Percentiles rank a stretch among this genome's conserved stretches.
Evolutionary conservation across 2,113 vertebrate species (phyloP).

Genomic region (Menura novaehollandiae): DNA sequence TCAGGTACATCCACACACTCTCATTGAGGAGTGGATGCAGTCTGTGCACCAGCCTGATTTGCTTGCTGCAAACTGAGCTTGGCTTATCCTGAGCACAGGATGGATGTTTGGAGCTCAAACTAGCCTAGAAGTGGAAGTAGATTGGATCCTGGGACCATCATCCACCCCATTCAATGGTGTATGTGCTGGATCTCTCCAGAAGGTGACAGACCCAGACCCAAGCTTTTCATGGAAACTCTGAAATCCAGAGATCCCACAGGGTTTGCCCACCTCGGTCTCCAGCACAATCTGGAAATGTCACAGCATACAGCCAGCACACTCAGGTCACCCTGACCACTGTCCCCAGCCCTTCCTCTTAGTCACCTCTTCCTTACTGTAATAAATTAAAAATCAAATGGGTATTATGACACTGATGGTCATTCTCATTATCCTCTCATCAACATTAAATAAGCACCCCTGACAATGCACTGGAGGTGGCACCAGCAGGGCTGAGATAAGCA

Average conservation of each 20-base stretch:
- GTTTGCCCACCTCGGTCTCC: background rate
- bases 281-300: background rate
- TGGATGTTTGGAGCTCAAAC: background rate
- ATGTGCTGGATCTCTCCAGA: background rate
- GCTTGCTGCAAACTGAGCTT: background rate
- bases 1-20: rapidly evolving
- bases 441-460: background rate
- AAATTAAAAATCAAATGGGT: background rate
- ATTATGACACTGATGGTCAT: background rate
- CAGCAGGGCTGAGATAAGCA: slow-evolving; percentile 3
- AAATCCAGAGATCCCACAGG: background rate
- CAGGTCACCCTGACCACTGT: background rate
- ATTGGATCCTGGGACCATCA: background rate
- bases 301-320: background rate
- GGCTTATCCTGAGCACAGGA: background rate
- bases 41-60: background rate
- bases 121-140: background rate
- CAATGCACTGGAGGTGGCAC: background rate
- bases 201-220: background rate
- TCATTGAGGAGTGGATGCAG: rapidly evolving
- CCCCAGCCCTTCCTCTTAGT: slow-evolving; percentile 45
- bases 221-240: background rate
- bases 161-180: rapidly evolving
- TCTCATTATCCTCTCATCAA: slow-evolving; percentile 1
- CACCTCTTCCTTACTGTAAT: slow-evolving; percentile 22